A percentile compares a stretch with the other conserved stretches of the same genome.
Conservation (phyloP, 1,140 invertebrate genomes). For the Procambarus clarkii region DNA sequence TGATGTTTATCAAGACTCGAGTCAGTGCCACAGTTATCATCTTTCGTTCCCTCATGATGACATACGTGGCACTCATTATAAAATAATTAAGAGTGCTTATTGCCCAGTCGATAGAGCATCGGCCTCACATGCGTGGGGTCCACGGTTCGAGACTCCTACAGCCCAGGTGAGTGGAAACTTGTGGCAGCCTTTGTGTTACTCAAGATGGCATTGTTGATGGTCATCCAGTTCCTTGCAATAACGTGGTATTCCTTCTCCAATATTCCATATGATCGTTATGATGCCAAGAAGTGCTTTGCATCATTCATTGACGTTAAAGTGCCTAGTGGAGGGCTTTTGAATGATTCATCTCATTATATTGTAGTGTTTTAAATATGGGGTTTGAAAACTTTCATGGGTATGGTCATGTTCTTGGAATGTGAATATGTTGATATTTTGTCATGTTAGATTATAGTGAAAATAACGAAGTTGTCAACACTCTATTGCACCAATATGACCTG, state of each 20-base stretch:
- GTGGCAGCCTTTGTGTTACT: slow-evolving; percentile 84
- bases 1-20: slow-evolving; percentile 93
- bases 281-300: slow-evolving; percentile 80
- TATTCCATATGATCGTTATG: slow-evolving; percentile 93
- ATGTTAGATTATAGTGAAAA: too few species aligned
- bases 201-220: slow-evolving; percentile 88
- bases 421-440: too few species aligned
- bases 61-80: slow-evolving; percentile 74
- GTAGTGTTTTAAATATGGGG: neutral
- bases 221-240: slow-evolving; percentile 93
- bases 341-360: neutral
- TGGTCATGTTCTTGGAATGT: neutral
- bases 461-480: too few species aligned
- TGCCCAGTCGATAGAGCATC: too few species aligned
- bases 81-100: too few species aligned
- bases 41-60: slow-evolving; percentile 84
- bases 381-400: neutral
- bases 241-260: slow-evolving; percentile 96
- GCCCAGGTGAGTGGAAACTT: slow-evolving; percentile 74
- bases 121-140: too few species aligned
- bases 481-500: too few species aligned
- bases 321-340: neutral
- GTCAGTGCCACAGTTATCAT: slow-evolving; percentile 90
- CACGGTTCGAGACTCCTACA: too few species aligned
- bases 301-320: slow-evolving; percentile 62